Percentiles rank a stretch among this genome's conserved stretches.
phyloP scores from a whole-genome alignment of 1,140 invertebrate species.

The Lerema accius region DNA sequence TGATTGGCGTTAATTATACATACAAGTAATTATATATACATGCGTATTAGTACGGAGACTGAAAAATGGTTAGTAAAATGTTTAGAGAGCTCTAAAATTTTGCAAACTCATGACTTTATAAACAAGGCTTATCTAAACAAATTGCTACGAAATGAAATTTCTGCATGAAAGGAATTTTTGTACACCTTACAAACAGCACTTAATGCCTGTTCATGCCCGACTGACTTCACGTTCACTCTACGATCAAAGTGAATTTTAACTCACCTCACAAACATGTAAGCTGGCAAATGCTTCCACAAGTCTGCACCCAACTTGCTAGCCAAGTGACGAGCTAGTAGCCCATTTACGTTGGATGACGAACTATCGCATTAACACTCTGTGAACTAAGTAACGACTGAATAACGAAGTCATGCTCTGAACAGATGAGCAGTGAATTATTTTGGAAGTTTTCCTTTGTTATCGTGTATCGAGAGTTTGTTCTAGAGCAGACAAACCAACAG shows the following conservation, averaged over 20 bases:
- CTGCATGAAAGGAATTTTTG: background rate
- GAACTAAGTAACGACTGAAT: no score
- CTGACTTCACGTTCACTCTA: background rate
- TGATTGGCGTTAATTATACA: no score
- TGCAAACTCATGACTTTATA: no score
- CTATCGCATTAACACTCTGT: no score
- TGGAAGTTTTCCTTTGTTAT: no score
- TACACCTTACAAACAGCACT: background rate
- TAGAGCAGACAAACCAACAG: no score
- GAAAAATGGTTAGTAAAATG: no score
- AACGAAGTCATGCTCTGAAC: background rate
- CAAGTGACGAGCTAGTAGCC: background rate
- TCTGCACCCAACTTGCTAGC: background rate
- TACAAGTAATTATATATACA: no score
- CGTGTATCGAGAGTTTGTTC: no score
- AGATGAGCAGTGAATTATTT: no score
- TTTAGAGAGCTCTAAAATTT: no score
- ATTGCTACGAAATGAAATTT: background rate
- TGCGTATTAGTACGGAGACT: no score
- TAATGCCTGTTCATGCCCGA: background rate
- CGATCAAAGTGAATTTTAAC: background rate
- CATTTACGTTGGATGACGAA: background rate
- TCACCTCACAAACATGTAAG: background rate
- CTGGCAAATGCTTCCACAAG: background rate
- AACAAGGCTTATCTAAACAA: background rate